Evolutionary conservation across 2,113 vertebrate genomes (phyloP), one percentile per base, ranked within the genome.

Genomic region (Oryzias melastigma): DNA sequence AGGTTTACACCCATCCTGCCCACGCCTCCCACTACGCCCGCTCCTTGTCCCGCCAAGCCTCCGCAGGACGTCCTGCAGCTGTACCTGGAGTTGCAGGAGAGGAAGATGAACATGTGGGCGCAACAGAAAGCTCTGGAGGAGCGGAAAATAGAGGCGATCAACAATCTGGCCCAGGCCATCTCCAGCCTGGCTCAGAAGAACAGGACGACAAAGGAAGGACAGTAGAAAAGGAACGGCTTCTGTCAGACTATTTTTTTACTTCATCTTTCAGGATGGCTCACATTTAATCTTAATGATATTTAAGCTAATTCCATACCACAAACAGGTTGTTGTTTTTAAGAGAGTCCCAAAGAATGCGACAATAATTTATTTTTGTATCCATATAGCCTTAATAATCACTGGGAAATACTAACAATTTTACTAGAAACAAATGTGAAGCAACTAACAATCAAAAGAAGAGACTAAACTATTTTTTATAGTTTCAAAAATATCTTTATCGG

Each of bases 71-170:
- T 91, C 46, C 80, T 92, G 40, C 91, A 92, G 71, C 75, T 92
- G 18, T 92, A 92, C 82, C 85, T 92, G 87, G 91, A 92, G 82
- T 84, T 92, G 46, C 91, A 92, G 48, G 91, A 92, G 82, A 88
- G 91, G 76, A 92, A 91, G 78, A 80, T 92, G 83, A 91, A 90
- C 84, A 90, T 92, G 91, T 92, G 90, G 90, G 87, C 85, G 2
- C 91, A 91, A 81, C 92, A 92, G 80, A 91, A 88, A 71, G 90
- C 85, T 0, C 81, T 92, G 46, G 90, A 92, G 68, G 91, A 92
- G 85, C 85, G 90, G 68, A 92, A 92, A 77, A 91, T 92, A 2
- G 90, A 91, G 10, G 90, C 90, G 58, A 91, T 92, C 42, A 92
- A 92, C 68, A 92, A 92, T 64, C 62, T 91, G 70, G 91, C 90